Evolutionary conservation across 1,140 invertebrate species (phyloP).

Genomic region (Phocides pigmalion): DNA sequence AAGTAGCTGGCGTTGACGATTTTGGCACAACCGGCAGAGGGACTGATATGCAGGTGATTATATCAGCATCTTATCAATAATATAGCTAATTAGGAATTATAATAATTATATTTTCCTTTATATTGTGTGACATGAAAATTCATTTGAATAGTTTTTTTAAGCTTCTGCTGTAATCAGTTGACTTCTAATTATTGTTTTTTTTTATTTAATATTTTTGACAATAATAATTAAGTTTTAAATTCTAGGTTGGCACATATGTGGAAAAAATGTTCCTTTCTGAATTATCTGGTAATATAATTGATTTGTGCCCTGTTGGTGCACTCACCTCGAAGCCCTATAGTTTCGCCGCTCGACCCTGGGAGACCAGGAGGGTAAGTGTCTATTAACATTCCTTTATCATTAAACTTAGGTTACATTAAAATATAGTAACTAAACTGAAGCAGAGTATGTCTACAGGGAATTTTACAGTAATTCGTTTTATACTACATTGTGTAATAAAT

Average conservation of each 20-base stretch:
- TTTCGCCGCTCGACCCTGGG: slow-evolving; percentile 88
- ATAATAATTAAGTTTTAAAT: neutral
- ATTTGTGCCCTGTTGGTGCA: slow-evolving; percentile 99
- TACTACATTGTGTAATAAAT: too few species aligned
- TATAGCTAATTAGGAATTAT: neutral
- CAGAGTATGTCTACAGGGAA: too few species aligned
- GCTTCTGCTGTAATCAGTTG: too few species aligned
- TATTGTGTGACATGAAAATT: too few species aligned
- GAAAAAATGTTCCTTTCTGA: slow-evolving; percentile 99
- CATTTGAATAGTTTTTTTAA: too few species aligned
- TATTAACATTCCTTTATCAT: neutral
- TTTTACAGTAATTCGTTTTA: too few species aligned
- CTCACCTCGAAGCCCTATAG: slow-evolving; percentile 99
- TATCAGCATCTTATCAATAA: neutral
- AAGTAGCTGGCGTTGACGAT: slow-evolving; percentile 99
- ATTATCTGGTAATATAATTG: slow-evolving; percentile 99
- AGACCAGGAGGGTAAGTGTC: slow-evolving; percentile 77
- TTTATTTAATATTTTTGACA: too few species aligned
- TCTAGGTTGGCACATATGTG: slow-evolving; percentile 96
- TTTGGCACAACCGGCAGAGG: slow-evolving; percentile 98
- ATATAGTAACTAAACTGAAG: too few species aligned
- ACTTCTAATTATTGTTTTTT: too few species aligned
- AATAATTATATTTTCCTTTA: too few species aligned
- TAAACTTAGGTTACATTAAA: too few species aligned
- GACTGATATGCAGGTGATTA: slow-evolving; percentile 94